phyloP scores from a whole-genome alignment of 2,797 vertebrate species.

The Eptatretus atami region DNA sequence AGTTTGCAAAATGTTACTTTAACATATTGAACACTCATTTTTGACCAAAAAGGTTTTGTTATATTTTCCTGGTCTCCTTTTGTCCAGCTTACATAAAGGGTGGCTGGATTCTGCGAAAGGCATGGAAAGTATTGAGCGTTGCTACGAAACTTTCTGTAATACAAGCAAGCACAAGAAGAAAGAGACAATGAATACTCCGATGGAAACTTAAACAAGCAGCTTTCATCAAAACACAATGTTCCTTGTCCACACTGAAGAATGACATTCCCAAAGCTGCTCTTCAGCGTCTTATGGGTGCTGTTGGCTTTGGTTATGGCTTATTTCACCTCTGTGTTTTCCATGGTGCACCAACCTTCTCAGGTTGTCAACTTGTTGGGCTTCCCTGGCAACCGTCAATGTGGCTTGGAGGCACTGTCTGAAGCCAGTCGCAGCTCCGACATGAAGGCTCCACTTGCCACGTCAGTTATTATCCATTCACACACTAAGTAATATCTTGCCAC shows the following conservation, averaged over 20 bases:
- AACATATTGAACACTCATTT: neutral
- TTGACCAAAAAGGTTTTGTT: no score
- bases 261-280: conserved; percentile 34
- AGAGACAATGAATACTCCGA: no score
- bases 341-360: conserved; percentile 98
- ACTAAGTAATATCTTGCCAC: no score
- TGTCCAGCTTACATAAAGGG: conserved; percentile 74
- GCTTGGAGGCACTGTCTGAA: conserved; percentile 62
- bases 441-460: conserved; percentile 99
- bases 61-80: no score
- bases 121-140: conserved; percentile 98
- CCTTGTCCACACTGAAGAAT: no score
- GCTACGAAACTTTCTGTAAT: conserved; percentile 69
- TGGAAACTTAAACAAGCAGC: no score
- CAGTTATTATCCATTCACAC: conserved; percentile 26
- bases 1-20: neutral
- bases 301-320: conserved; percentile 96
- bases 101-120: conserved; percentile 96
- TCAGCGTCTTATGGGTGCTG: conserved; percentile 78
- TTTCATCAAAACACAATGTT: no score
- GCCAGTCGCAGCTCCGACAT: conserved; percentile 99
- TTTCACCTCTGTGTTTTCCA: conserved; percentile 99
- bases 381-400: conserved; percentile 81
- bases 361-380: conserved; percentile 98
- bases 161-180: conserved; percentile 24